Conservation (phyloP, 2,113 vertebrate genomes). For the Mastomys natalensis region DNA sequence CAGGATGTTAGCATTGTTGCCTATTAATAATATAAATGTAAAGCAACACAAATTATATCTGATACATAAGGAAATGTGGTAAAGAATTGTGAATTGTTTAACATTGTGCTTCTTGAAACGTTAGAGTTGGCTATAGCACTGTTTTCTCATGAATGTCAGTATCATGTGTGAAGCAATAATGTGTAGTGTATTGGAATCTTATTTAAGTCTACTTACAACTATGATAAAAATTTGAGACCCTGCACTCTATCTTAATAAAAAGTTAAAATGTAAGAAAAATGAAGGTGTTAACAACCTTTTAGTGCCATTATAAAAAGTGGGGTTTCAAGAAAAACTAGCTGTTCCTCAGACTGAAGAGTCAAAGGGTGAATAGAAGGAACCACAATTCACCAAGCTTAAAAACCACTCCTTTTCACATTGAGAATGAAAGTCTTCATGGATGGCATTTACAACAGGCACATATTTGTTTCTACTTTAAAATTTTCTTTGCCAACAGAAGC, state of each 20-base stretch:
- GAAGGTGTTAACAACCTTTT: neutral
- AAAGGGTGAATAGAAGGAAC: neutral
- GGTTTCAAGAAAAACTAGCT: neutral
- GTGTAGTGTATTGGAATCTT: neutral
- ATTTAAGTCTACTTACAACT: slow-evolving; percentile 33
- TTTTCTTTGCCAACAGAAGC: neutral
- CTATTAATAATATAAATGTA: slow-evolving; percentile 24
- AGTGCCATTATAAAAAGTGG: neutral
- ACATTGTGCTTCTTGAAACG: slow-evolving; percentile 41
- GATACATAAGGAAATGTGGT: neutral
- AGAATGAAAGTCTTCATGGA: neutral
- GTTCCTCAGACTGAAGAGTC: neutral
- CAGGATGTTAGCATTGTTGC: neutral
- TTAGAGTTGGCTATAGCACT: neutral
- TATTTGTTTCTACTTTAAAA: neutral
- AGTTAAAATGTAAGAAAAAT: slow-evolving; percentile 24
- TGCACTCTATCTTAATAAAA: neutral
- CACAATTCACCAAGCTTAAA: neutral
- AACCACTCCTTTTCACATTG: neutral
- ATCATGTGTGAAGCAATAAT: neutral
- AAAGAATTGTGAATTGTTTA: neutral
- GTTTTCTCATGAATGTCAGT: slow-evolving; percentile 17
- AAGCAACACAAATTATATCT: neutral
- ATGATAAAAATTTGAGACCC: slow-evolving; percentile 13
- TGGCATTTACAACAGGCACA: neutral